Conservation (phyloP, 2,113 vertebrate species). For the Pteropus alecto region DNA sequence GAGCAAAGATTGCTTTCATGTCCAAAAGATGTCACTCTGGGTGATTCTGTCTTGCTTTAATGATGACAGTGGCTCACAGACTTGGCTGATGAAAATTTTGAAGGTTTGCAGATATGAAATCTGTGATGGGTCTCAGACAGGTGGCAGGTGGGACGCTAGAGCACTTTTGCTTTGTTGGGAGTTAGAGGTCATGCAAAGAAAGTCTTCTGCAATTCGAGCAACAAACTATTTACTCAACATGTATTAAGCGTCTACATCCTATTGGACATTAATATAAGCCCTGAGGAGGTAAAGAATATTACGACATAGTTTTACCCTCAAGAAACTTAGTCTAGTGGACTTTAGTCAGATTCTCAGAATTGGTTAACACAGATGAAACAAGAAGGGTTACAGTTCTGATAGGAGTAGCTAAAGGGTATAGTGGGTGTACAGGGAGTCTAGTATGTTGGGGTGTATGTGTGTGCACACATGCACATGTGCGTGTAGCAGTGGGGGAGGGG, state of each 20-base stretch:
- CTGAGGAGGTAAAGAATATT: not conserved
- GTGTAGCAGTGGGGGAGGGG: not conserved
- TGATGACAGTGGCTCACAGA: not conserved
- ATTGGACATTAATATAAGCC: not conserved
- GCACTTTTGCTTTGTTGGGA: slow-evolving; percentile 18
- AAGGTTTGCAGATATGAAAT: not conserved
- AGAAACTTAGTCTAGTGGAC: slow-evolving; percentile 13
- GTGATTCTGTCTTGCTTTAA: slow-evolving; percentile 45
- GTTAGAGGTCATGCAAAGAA: not conserved
- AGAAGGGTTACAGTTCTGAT: not conserved
- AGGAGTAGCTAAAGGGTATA: not conserved
- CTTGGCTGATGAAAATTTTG: not conserved
- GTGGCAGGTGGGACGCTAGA: not conserved
- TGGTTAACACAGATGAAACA: not conserved
- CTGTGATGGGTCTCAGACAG: not conserved
- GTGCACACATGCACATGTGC: not conserved
- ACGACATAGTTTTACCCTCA: slow-evolving; percentile 1
- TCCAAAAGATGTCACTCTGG: slow-evolving; percentile 37
- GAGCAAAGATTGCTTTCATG: slow-evolving; percentile 3
- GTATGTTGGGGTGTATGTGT: not conserved
- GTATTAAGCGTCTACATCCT: not conserved
- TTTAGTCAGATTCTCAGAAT: slow-evolving; percentile 8
- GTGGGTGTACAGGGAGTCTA: not conserved
- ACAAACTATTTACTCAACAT: not conserved
- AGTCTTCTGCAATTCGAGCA: not conserved